Percentiles rank a stretch among this genome's conserved stretches.
phyloP scores from a whole-genome alignment of 35 echinoderm and acorn worm species.

The Apostichopus californicus region DNA sequence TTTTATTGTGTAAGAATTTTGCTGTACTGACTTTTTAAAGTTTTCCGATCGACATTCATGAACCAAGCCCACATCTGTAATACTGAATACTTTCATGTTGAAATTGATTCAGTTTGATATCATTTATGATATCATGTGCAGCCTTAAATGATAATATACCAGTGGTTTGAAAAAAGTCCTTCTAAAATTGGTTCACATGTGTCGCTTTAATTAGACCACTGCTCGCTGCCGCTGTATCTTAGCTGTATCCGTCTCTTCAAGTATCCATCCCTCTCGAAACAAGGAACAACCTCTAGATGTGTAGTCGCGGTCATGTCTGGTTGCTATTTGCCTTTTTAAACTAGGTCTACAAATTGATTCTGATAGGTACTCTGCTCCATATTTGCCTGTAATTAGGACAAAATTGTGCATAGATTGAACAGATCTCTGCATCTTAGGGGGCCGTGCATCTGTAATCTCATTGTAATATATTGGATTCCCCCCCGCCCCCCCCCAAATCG shows the following conservation, averaged over 20 bases:
- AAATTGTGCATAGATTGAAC: conserved; percentile 49
- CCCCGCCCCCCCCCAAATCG: neutral
- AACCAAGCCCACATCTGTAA: too few species aligned
- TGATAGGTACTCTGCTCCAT: conserved; percentile 1
- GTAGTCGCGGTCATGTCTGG: conserved; percentile 30
- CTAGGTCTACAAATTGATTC: conserved; percentile 35
- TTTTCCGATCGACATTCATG: too few species aligned
- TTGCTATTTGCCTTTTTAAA: conserved; percentile 41
- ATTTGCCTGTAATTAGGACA: conserved; percentile 38
- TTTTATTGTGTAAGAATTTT: too few species aligned
- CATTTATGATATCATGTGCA: too few species aligned
- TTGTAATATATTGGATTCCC: neutral
- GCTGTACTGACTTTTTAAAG: too few species aligned
- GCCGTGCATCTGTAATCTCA: conserved; percentile 20
- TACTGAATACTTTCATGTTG: too few species aligned
- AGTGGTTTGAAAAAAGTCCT: too few species aligned
- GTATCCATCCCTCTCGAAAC: neutral
- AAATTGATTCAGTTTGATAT: too few species aligned
- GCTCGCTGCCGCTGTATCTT: neutral
- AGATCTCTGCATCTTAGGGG: conserved; percentile 12
- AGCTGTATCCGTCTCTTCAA: neutral
- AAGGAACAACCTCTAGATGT: neutral
- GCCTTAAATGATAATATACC: too few species aligned
- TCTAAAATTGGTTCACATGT: too few species aligned
- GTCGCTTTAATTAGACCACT: too few species aligned